These are phyloP conservation scores for Eupeodes corollae DNA, from an alignment of 1,140 invertebrate genomes.

Conservation along the genomic window DNA sequence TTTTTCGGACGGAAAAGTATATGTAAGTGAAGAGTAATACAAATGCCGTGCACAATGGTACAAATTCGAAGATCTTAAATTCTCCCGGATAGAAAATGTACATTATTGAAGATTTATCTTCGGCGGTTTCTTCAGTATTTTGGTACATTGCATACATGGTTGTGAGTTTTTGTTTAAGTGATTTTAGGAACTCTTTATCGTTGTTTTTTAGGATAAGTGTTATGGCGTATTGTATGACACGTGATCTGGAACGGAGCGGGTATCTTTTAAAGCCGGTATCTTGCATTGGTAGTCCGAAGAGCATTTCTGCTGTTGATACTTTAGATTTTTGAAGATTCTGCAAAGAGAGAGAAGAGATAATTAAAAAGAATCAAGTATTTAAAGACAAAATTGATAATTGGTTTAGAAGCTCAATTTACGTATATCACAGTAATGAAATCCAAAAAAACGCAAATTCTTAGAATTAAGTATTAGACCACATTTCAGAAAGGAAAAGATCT, in stretches of 20 bases:
- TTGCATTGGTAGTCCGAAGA: conserved; percentile 82
- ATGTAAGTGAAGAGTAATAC: conserved; percentile 80
- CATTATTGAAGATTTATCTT: conserved; percentile 37
- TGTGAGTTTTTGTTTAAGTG: conserved; percentile 54
- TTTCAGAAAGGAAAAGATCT: no score
- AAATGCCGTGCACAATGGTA: conserved; percentile 75
- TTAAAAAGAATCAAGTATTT: no score
- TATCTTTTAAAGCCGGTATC: conserved; percentile 83
- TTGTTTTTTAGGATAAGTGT: conserved; percentile 77
- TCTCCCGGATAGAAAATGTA: conserved; percentile 79
- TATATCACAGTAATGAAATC: no score
- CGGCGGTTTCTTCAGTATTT: conserved; percentile 6
- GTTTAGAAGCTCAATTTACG: no score
- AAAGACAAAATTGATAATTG: no score
- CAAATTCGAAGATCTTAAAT: conserved; percentile 75
- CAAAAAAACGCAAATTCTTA: no score
- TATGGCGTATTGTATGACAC: conserved; percentile 80
- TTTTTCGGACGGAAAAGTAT: conserved; percentile 90
- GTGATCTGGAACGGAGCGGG: conserved; percentile 65
- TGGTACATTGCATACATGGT: neutral
- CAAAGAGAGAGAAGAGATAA: conserved; percentile 17
- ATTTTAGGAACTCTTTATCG: conserved; percentile 64
- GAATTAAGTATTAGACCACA: no score
- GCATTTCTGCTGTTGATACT: conserved; percentile 74
- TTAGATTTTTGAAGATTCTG: conserved; percentile 65